phyloP scores from a whole-genome alignment of 2,888 invertebrate species.

The Drosophila planitibia region DNA sequence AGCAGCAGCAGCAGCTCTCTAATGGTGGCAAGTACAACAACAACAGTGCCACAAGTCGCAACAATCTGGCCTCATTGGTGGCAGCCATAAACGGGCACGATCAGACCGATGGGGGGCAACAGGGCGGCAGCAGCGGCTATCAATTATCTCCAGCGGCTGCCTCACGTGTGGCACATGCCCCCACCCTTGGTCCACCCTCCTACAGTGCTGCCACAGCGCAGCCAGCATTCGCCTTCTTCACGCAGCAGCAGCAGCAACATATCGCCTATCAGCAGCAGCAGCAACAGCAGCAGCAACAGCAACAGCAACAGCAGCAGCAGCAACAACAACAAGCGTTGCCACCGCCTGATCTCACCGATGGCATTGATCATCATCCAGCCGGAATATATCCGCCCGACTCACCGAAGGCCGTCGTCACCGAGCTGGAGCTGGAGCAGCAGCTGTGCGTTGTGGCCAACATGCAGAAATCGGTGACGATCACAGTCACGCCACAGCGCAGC shows the following conservation, averaged over 20 bases:
- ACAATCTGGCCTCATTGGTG: conserved; percentile 69
- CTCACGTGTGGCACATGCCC: conserved; percentile 63
- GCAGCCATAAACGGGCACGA: conserved; percentile 80
- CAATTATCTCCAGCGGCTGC: conserved; percentile 80
- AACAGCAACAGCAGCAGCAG: conserved; percentile 43
- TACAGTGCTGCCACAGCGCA: conserved; percentile 80
- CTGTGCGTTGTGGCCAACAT: conserved; percentile 85
- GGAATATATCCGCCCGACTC: conserved; percentile 64
- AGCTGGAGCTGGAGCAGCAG: conserved; percentile 78
- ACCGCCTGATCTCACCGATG: conserved; percentile 77
- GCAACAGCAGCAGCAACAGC: conserved; percentile 47
- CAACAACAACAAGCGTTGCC: conserved; percentile 55
- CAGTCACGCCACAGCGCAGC: conserved; percentile 90
- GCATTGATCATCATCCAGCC: conserved; percentile 72
- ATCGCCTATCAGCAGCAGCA: conserved; percentile 53
- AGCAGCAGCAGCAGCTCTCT: conserved; percentile 66
- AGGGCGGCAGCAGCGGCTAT: conserved; percentile 58
- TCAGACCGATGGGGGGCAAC: conserved; percentile 38
- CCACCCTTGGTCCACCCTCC: conserved; percentile 76
- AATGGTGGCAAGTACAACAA: conserved; percentile 63
- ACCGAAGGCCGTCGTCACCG: conserved; percentile 60
- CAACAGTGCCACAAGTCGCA: conserved; percentile 74
- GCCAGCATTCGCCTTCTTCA: conserved; percentile 67
- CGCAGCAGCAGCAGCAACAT: conserved; percentile 51
- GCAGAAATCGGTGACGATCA: conserved; percentile 88